Evolutionary conservation across 1,140 invertebrate species (phyloP).

Genomic region (Danaus plexippus): DNA sequence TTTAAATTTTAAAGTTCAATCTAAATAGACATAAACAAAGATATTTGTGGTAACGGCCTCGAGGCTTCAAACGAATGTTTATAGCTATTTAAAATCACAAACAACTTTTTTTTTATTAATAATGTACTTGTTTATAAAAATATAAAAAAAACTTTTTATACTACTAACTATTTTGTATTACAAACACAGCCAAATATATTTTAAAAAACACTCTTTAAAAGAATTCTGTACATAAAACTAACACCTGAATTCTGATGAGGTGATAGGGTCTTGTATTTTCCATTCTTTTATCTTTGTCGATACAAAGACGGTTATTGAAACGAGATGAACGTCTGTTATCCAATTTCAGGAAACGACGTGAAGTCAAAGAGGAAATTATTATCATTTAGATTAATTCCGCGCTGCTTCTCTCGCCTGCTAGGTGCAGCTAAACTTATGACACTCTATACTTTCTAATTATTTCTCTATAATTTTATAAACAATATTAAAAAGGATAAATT

Average conservation of each 20-base stretch:
- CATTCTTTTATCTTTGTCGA: conserved; percentile 20
- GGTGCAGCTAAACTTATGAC: too few species aligned
- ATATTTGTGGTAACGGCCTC: too few species aligned
- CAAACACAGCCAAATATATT: too few species aligned
- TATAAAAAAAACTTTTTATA: conserved; percentile 3
- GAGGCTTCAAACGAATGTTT: too few species aligned
- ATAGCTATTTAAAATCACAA: too few species aligned
- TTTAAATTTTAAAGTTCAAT: too few species aligned
- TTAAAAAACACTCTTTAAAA: too few species aligned
- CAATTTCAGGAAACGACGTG: conserved; percentile 14
- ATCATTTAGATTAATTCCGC: conserved; percentile 22
- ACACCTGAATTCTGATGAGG: too few species aligned
- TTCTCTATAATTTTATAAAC: too few species aligned
- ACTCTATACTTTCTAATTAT: too few species aligned
- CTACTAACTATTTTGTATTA: conserved; percentile 5
- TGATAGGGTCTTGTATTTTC: conserved; percentile 2
- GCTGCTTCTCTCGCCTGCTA: background rate
- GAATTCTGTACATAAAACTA: too few species aligned
- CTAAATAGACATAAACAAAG: too few species aligned
- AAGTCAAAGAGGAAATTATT: conserved; percentile 21
- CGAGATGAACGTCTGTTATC: conserved; percentile 31
- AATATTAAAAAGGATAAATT: background rate
- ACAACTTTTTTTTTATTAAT: background rate
- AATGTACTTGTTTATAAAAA: conserved; percentile 1
- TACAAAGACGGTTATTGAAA: conserved; percentile 32